Evolutionary conservation across 2,888 invertebrate genomes (phyloP), one percentile per base, ranked within the genome.

Genomic region (Ichneumoninae sp.): DNA sequence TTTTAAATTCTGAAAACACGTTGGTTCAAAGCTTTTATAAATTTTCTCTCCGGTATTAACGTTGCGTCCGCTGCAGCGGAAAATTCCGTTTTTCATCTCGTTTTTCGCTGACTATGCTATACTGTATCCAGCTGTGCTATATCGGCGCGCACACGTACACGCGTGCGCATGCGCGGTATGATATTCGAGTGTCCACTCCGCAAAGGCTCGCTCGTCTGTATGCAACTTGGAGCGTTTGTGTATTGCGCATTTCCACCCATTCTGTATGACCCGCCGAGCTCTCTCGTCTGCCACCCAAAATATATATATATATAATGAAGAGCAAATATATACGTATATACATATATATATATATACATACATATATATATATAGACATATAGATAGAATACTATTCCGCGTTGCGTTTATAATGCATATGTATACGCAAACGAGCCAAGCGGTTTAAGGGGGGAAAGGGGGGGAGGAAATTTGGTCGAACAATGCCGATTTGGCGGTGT

Each of bases 401-500:
- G 47, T 44, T 66, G 19, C 52, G n/a, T 66, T 76, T 13, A 76
- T 76, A 71, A 81, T 81, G 76, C 70, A 73, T 40, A 57, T 22
- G 50, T 22, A 68, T 22, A 22, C 30, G n/a, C 22, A 50, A 26
- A 22, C 47, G 30, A 40, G 33, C n/a, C 19, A 30, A 19, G 19
- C 36, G 77, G 77, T 65, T 76, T 70, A 65, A 44, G 60, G 26
- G 36, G 47, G 44, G 36, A 0, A 16, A 0, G 16, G 44, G 16
- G 40, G 44, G 44, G 57, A 47, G 40, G 73, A 73, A 71, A 68
- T 82, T 71, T 57, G 47, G 36, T 68, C 19, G 47, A 77, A 82
- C 71, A 73, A 77, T 81, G 71, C 10, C 47, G 47, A 73, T 83
- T 83, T 66, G 60, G 65, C 70, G 40, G 60, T 71, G 60, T 71